Conservation (phyloP, 2,113 vertebrate species). For the Cyanoderma ruficeps region DNA sequence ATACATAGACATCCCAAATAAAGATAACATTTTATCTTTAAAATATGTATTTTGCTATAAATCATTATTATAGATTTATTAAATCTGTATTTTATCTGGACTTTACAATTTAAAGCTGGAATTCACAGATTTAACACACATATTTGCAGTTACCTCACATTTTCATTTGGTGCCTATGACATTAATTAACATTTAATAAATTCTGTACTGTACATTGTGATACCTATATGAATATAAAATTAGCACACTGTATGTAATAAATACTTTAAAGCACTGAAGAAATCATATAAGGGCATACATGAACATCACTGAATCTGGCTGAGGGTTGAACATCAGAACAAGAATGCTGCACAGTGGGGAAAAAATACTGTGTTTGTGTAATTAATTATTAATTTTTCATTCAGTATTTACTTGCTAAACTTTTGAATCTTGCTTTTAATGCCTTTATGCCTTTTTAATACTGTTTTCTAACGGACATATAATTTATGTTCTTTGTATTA, state of each 20-base stretch:
- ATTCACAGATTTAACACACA: background rate
- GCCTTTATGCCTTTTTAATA: background rate
- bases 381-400: background rate
- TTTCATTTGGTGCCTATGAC: background rate
- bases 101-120: background rate
- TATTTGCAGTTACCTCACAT: background rate
- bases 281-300: background rate
- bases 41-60: background rate
- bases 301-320: background rate
- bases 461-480: background rate
- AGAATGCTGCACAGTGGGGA: background rate
- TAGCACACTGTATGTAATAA: background rate
- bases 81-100: background rate
- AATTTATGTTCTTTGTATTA: background rate
- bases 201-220: background rate
- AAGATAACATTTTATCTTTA: background rate
- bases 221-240: background rate
- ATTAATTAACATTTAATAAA: background rate
- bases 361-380: background rate
- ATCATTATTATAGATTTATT: background rate
- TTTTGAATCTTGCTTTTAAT: background rate
- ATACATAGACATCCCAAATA: background rate
- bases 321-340: background rate
- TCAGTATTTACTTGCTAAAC: background rate
- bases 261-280: background rate